Evolutionary conservation across 2,888 invertebrate species (phyloP).

Genomic region (Epinotia demarniana): DNA sequence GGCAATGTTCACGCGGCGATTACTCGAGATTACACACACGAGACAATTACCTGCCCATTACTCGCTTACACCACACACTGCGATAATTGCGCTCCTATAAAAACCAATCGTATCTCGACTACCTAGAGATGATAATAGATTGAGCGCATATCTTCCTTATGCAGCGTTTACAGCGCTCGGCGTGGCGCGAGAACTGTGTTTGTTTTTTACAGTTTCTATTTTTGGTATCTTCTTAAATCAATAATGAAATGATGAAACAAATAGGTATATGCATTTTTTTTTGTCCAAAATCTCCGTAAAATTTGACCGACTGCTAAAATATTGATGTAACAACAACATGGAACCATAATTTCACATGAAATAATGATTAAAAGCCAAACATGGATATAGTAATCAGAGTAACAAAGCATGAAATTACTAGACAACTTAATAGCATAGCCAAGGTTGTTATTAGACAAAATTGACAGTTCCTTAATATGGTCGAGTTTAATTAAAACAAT

Average conservation of each 20-base stretch:
- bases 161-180: neutral
- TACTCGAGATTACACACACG: constrained; percentile 55
- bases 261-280: neutral
- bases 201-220: neutral
- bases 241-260: neutral
- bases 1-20: constrained; percentile 42
- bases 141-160: neutral
- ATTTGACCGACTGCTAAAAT: neutral
- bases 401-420: constrained; percentile 35
- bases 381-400: constrained; percentile 32
- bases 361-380: constrained; percentile 1
- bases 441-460: constrained; percentile 39
- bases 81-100: constrained; percentile 7
- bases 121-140: constrained; percentile 12
- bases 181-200: neutral
- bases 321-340: neutral
- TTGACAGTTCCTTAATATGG: constrained; percentile 39
- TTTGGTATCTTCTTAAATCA: neutral
- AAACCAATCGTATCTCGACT: constrained; percentile 5
- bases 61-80: constrained; percentile 46
- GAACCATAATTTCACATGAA: neutral
- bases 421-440: constrained; percentile 25
- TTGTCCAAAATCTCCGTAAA: neutral
- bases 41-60: constrained; percentile 57
- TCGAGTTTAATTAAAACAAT: constrained; percentile 27